phyloP scores from a whole-genome alignment of 2,113 vertebrate species.

The Sprattus sprattus region DNA sequence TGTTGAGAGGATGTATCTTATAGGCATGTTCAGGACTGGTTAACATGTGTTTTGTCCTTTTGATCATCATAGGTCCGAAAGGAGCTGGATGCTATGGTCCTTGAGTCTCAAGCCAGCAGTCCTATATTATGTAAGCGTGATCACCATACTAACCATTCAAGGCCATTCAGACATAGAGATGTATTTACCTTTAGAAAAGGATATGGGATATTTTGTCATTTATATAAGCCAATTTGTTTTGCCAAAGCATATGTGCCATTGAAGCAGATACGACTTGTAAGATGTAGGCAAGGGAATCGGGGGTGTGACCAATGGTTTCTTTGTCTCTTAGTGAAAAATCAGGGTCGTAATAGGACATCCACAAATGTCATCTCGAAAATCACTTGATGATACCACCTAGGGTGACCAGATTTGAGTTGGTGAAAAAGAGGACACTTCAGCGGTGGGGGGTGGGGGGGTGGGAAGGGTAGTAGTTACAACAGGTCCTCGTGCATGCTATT shows the following conservation, averaged over 20 bases:
- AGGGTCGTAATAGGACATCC: constrained; percentile 91
- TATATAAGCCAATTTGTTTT: neutral
- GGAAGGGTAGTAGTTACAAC: too few relatives aligned
- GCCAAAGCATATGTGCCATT: neutral
- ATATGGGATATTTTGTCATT: neutral
- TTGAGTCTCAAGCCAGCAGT: constrained; percentile 85
- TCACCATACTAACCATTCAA: constrained; percentile 13
- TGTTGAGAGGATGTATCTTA: neutral
- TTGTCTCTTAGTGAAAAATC: constrained; percentile 84
- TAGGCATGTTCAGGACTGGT: neutral
- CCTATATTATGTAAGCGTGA: constrained; percentile 89
- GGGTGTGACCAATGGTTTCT: neutral
- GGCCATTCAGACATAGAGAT: neutral
- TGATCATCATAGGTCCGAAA: constrained; percentile 80
- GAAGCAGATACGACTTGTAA: neutral
- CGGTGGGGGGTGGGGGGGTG: too few relatives aligned
- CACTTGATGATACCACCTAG: constrained; percentile 94
- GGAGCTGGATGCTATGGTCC: constrained; percentile 88
- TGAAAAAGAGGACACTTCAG: too few relatives aligned
- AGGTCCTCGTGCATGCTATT: too few relatives aligned
- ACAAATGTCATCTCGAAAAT: constrained; percentile 98
- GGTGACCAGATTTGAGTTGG: too few relatives aligned
- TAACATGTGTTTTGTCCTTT: neutral
- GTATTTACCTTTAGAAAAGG: neutral
- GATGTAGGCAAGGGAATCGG: neutral